Conservation (phyloP, 2,797 vertebrate species). For the Taeniopygia guttata region DNA sequence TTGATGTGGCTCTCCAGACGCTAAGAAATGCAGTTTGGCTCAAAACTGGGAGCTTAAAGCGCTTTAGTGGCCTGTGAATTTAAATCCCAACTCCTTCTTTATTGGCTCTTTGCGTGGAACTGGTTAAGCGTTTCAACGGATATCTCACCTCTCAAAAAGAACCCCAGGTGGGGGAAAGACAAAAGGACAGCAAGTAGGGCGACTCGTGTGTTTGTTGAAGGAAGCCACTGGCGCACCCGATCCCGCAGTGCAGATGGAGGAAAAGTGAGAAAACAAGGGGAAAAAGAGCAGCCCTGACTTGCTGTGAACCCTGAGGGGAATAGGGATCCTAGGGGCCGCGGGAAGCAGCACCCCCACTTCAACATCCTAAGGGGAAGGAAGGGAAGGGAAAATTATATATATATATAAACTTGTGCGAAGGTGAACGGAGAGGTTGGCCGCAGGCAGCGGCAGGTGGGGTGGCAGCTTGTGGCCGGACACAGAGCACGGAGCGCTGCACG, state of each 20-base stretch:
- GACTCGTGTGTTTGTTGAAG: not conserved
- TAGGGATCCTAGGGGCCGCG: too few species aligned
- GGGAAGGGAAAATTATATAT: not conserved
- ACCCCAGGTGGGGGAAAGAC: not conserved
- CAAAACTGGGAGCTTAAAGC: not conserved
- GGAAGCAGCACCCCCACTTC: not conserved
- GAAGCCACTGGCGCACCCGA: not conserved
- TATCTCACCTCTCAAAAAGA: not conserved
- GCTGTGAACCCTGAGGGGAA: not conserved
- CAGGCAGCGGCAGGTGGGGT: not conserved
- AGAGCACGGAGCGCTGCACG: not conserved
- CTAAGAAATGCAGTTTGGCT: not conserved
- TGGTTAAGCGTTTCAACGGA: not conserved
- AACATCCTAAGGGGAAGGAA: not conserved
- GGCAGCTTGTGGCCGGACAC: not conserved
- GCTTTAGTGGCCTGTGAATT: not conserved
- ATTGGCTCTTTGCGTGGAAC: not conserved
- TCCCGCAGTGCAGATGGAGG: not conserved
- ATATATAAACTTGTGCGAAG: fast-evolving
- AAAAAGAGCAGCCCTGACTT: not conserved
- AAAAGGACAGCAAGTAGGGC: not conserved
- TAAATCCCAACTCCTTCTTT: not conserved
- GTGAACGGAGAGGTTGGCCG: fast-evolving
- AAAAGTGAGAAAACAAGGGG: not conserved
- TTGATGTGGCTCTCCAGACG: not conserved